Percentiles rank a stretch among this genome's conserved stretches.
Evolutionary conservation across 2,113 vertebrate species (phyloP).

Genomic region (Progne subis): DNA sequence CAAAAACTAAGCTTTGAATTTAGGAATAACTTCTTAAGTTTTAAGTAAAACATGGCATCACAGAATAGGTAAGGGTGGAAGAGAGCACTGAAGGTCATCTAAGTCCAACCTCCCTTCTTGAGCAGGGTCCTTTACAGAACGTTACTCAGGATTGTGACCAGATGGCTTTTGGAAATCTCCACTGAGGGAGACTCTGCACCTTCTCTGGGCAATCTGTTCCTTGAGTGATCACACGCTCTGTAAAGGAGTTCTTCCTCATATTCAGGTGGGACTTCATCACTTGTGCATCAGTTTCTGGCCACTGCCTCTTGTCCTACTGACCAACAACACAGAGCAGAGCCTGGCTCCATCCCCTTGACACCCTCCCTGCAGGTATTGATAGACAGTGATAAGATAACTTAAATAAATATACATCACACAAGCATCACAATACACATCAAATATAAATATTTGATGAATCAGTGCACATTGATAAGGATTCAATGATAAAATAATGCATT

Average conservation of each 20-base stretch:
- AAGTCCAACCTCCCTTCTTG: not conserved
- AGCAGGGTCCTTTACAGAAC: not conserved
- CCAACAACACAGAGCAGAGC: not conserved
- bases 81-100: not conserved
- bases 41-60: not conserved
- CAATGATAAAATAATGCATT: not conserved
- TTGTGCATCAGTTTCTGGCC: not conserved
- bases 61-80: not conserved
- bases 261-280: not conserved
- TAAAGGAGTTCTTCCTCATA: not conserved
- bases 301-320: not conserved
- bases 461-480: not conserved
- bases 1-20: not conserved
- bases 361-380: not conserved
- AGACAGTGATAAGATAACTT: too few species aligned
- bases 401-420: not conserved
- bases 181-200: rapidly evolving
- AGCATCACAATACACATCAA: too few species aligned
- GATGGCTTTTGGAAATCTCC: not conserved
- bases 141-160: not conserved
- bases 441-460: not conserved
- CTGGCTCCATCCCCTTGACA: not conserved
- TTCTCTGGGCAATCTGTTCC: not conserved
- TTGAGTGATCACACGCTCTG: rapidly evolving
- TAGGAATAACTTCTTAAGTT: slow-evolving; percentile 17